Conservation (phyloP, 1,140 invertebrate genomes). For the Drosophila murphyi region DNA sequence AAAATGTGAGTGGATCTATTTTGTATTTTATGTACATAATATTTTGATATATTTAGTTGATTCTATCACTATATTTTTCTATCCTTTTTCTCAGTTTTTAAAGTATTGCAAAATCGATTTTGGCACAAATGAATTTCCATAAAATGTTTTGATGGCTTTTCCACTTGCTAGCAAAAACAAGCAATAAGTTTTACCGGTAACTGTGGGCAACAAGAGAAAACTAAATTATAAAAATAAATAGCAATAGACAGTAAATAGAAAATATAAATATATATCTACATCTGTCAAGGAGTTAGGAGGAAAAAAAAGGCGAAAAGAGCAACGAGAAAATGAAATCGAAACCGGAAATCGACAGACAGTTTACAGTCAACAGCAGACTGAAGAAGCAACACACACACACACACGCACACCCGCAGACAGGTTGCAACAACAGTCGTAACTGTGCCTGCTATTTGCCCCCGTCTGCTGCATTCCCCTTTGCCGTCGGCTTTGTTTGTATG, state of each 20-base stretch:
- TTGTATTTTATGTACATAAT: not conserved
- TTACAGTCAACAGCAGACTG: constrained; percentile 12
- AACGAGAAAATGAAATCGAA: constrained; percentile 64
- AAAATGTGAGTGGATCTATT: too few relatives aligned
- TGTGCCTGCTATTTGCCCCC: not conserved
- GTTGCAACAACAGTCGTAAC: constrained; percentile 17
- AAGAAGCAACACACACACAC: constrained; percentile 8
- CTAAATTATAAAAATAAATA: not conserved
- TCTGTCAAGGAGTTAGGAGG: constrained; percentile 10
- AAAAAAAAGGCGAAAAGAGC: constrained; percentile 19
- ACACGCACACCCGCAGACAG: not conserved
- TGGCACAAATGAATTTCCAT: not conserved
- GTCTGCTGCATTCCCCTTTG: not conserved
- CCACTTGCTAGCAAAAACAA: too few relatives aligned
- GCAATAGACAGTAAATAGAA: constrained; percentile 10
- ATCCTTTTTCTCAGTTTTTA: not conserved
- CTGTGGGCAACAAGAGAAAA: not conserved
- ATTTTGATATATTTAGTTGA: not conserved
- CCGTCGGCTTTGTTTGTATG: constrained; percentile 34
- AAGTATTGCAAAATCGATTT: not conserved
- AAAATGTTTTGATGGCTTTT: not conserved
- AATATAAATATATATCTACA: constrained; percentile 6
- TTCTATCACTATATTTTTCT: not conserved
- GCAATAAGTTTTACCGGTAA: not conserved
- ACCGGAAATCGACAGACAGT: constrained; percentile 54